Percentiles rank a stretch among this genome's conserved stretches.
Conservation (phyloP, 23 tunicate genomes). For the Styela clava region DNA sequence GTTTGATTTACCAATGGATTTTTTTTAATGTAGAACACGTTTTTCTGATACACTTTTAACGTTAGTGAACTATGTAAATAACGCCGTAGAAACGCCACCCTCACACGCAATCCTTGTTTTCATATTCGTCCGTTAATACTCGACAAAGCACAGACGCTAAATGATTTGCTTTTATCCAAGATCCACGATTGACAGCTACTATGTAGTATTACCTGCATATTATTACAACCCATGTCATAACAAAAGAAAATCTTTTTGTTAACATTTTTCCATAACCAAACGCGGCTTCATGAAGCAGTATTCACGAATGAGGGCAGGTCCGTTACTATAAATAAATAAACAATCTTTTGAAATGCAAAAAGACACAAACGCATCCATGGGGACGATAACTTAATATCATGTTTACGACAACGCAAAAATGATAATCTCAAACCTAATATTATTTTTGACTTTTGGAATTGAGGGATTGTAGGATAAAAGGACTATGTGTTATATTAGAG, state of each 20-base stretch:
- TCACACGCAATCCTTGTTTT: not conserved
- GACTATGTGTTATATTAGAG: too few species aligned
- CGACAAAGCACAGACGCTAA: not conserved
- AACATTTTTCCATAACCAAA: not conserved
- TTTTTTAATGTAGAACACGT: too few species aligned
- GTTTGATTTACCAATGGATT: too few species aligned
- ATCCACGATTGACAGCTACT: not conserved
- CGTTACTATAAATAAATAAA: not conserved
- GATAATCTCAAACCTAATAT: too few species aligned
- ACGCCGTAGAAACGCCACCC: not conserved
- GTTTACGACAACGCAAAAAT: too few species aligned
- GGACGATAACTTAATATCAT: too few species aligned
- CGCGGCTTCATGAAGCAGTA: not conserved
- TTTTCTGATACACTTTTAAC: not conserved
- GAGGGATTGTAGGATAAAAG: too few species aligned
- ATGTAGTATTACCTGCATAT: not conserved
- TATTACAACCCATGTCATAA: not conserved
- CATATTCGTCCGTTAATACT: not conserved
- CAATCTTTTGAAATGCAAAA: not conserved
- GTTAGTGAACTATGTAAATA: not conserved
- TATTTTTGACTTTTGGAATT: too few species aligned
- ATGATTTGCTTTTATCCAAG: not conserved
- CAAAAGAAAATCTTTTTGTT: not conserved
- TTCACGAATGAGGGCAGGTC: not conserved
- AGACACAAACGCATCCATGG: not conserved